Evolutionary conservation across 1,140 invertebrate species (phyloP).

Genomic region (Gonatopus flavifemur): DNA sequence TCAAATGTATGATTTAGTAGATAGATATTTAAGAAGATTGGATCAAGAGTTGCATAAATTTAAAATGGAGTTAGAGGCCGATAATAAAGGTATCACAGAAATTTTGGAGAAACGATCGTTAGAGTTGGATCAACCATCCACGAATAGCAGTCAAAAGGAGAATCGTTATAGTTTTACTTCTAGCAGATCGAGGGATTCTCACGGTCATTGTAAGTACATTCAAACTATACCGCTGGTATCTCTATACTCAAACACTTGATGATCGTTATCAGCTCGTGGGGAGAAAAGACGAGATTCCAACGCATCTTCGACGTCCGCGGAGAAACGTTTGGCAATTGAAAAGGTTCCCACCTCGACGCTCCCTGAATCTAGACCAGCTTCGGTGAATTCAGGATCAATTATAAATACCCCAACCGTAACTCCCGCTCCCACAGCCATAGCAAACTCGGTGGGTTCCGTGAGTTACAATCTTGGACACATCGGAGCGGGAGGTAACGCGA

Average conservation of each 20-base stretch:
- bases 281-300: slow-evolving; percentile 56
- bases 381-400: slow-evolving; percentile 52
- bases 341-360: slow-evolving; percentile 47
- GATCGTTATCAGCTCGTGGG: slow-evolving; percentile 37
- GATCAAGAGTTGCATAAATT: slow-evolving; percentile 96
- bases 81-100: slow-evolving; percentile 97
- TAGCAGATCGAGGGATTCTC: slow-evolving; percentile 54
- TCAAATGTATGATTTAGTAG: slow-evolving; percentile 92
- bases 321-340: slow-evolving; percentile 51
- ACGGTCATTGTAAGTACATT: slow-evolving; percentile 52
- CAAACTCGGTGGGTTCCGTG: slow-evolving; percentile 57
- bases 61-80: slow-evolving; percentile 97
- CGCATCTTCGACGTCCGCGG: slow-evolving; percentile 50
- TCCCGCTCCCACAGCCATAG: slow-evolving; percentile 39
- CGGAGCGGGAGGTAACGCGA: slow-evolving; percentile 80
- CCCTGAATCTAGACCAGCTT: slow-evolving; percentile 50
- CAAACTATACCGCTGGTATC: neutral
- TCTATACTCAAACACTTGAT: too few species aligned
- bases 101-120: slow-evolving; percentile 89
- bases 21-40: slow-evolving; percentile 87
- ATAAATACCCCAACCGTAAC: slow-evolving; percentile 40
- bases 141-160: slow-evolving; percentile 64
- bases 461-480: slow-evolving; percentile 71
- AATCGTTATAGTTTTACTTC: slow-evolving; percentile 61
- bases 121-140: slow-evolving; percentile 70